phyloP scores from a whole-genome alignment of 2,888 invertebrate genomes.

The Chesias legatella region DNA sequence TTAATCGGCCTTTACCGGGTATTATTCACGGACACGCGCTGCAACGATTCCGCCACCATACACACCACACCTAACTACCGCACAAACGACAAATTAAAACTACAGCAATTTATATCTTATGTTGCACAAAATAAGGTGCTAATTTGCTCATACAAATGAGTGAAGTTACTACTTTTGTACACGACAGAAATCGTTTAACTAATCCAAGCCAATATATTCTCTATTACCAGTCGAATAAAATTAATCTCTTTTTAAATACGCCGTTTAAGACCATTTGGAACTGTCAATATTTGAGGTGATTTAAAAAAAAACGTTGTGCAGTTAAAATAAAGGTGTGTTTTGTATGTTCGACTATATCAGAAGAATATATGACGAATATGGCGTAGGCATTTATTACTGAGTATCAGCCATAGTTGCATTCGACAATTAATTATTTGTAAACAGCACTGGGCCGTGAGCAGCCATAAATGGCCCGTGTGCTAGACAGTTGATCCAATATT shows the following conservation, averaged over 20 bases:
- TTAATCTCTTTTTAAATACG: constrained; percentile 69
- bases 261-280: constrained; percentile 56
- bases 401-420: constrained; percentile 72
- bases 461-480: constrained; percentile 53
- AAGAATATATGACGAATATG: constrained; percentile 55
- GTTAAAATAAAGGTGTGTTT: constrained; percentile 32
- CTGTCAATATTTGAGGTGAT: constrained; percentile 23
- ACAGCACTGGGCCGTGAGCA: constrained; percentile 60
- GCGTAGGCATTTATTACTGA: constrained; percentile 69
- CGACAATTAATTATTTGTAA: constrained; percentile 78
- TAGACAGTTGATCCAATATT: constrained; percentile 41
- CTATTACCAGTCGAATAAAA: constrained; percentile 74
- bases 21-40: constrained; percentile 79
- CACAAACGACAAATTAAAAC: constrained; percentile 26
- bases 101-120: constrained; percentile 31
- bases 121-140: background rate
- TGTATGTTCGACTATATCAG: constrained; percentile 21
- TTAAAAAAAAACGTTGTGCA: constrained; percentile 28
- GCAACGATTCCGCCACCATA: constrained; percentile 63
- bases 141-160: constrained; percentile 8
- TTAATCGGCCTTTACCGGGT: constrained; percentile 76
- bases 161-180: constrained; percentile 28
- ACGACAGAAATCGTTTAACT: constrained; percentile 55
- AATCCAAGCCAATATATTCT: constrained; percentile 76
- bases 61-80: constrained; percentile 46